Conservation (phyloP, 2,888 invertebrate species). For the Pediacus dermestoides region DNA sequence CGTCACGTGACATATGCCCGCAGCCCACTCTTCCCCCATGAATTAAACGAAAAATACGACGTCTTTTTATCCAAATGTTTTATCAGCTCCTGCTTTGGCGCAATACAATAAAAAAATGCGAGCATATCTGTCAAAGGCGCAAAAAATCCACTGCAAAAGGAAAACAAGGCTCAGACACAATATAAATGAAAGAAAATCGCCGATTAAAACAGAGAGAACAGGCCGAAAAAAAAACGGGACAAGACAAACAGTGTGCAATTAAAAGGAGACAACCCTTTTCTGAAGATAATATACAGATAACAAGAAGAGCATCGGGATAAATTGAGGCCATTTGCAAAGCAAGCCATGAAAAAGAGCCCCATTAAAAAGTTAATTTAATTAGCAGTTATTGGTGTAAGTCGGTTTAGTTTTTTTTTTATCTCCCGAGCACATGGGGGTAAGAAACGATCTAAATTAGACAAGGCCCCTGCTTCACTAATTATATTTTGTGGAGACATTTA, state of each 20-base stretch:
- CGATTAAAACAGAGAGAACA: conserved; percentile 40
- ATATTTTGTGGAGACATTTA: conserved; percentile 39
- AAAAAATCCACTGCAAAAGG: too few relatives aligned
- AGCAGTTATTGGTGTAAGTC: conserved; percentile 46
- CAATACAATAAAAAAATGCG: too few relatives aligned
- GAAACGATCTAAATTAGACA: conserved; percentile 35
- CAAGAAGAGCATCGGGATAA: conserved; percentile 40
- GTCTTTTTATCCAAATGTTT: too few relatives aligned
- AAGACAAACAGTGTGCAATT: conserved; percentile 42
- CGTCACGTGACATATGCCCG: too few relatives aligned
- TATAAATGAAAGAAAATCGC: conserved; percentile 39
- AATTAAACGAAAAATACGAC: too few relatives aligned
- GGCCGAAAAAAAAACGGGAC: conserved; percentile 40
- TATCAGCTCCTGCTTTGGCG: too few relatives aligned
- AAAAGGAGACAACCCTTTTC: conserved; percentile 42
- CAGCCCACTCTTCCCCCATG: too few relatives aligned
- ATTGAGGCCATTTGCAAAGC: conserved; percentile 35
- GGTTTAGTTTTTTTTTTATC: conserved; percentile 37
- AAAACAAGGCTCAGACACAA: conserved; percentile 33
- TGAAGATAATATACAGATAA: conserved; percentile 42
- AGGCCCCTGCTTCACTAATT: conserved; percentile 35
- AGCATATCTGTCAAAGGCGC: too few relatives aligned
- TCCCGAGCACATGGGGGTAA: conserved; percentile 16
- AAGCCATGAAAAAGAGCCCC: conserved; percentile 37
- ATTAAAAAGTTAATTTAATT: conserved; percentile 48